Evolutionary conservation across 2,797 vertebrate species (phyloP), one percentile per base, ranked within the genome.

Genomic region (Columba guinea): DNA sequence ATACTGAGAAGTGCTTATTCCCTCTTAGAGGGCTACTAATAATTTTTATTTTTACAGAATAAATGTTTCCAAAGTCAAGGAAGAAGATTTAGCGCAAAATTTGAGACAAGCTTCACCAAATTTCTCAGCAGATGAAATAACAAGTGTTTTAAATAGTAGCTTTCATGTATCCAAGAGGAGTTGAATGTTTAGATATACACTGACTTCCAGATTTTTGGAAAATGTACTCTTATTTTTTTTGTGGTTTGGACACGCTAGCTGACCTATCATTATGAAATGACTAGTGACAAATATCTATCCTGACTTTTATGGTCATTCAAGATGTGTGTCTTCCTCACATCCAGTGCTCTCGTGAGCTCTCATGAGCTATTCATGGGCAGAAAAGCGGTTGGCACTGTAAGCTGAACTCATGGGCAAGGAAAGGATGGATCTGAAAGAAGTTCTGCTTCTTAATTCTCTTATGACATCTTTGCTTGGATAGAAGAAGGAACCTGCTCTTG

Each of bases 91-190:
- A 55, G 26, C 28, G 53, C 10, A 70, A 75, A 62, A 53, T 78
- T 64, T 63, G 70, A 71, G 53, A 68, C 3, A 2, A 37, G 5
- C 35, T 78, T 87, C 65, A 48, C 34, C 13, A 21, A 51, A 76
- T 80, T 82, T 85, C 55, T 76, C 41, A 91, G 24, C 26, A 91
- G 71, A 65, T 58, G 22, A 85, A 84, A 85, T 73, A 10, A 37
- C 6, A 37, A 37, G 8, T 67, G 19, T 73, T 80, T 87, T 58
- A 65, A 68, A 58, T 59, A 70, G 37, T 46, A 84, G 37, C 20
- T 77, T 65, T 49, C 6, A 26, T n/a, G 21, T 68, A 32, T 53
- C 23, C 11, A 53, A 69, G 44, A 69, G 9, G 23, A n/a, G 13
- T 73, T 84, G 76, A 82, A 44, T 28, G 32, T 70, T 92, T 75